These are phyloP conservation scores for Crypturellus tataupa DNA, from an alignment of 2,797 vertebrate genomes.

Conservation along the genomic window DNA sequence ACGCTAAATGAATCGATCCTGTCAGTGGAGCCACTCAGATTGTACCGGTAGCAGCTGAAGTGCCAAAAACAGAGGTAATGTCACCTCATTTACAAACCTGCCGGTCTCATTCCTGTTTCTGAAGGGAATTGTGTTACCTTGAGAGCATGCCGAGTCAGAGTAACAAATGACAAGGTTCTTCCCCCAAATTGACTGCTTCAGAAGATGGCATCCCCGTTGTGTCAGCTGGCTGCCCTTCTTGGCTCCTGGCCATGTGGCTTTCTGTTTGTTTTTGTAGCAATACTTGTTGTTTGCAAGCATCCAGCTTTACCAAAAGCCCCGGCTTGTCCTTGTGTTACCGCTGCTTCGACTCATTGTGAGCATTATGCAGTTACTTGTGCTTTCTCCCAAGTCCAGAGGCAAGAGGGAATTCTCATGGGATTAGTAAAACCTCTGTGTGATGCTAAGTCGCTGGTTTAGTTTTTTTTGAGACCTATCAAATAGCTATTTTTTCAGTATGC, in stretches of 20 bases:
- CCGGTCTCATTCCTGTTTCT: not conserved
- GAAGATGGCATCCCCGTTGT: not conserved
- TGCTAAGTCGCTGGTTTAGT: not conserved
- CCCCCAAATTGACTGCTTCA: not conserved
- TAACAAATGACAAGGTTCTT: not conserved
- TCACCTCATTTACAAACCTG: conserved; percentile 35
- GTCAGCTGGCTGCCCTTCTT: not conserved
- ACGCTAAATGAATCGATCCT: not conserved
- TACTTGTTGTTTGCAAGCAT: conserved; percentile 1
- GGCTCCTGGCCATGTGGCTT: conserved; percentile 6
- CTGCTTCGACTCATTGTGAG: not conserved
- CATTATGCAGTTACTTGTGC: not conserved
- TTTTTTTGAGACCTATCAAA: conserved; percentile 46
- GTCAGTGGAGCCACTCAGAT: not conserved
- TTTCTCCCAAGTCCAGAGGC: not conserved
- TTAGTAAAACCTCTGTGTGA: not conserved
- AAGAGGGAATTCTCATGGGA: not conserved
- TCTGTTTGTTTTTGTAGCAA: conserved; percentile 1
- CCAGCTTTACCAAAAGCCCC: not conserved
- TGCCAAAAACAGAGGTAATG: not conserved
- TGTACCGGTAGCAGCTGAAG: not conserved
- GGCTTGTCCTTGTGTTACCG: not conserved
- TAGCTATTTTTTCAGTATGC: not conserved
- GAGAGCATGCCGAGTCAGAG: not conserved
- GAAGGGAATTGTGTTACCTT: not conserved